Conservation (phyloP, 2,888 invertebrate genomes). For the Ornithoptera alexandrae region DNA sequence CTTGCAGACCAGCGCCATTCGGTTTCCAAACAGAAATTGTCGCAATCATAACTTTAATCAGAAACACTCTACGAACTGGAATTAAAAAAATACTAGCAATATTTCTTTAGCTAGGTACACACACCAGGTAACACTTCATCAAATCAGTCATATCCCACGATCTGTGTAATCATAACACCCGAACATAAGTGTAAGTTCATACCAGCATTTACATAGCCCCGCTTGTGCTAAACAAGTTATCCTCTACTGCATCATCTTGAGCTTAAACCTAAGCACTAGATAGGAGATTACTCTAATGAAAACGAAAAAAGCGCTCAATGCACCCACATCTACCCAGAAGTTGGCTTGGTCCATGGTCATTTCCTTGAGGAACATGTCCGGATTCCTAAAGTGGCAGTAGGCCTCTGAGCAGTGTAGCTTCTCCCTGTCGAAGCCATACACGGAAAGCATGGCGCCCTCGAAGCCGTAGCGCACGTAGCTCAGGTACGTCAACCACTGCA, state of each 20-base stretch:
- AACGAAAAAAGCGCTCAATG: slow-evolving; percentile 89
- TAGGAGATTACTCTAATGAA: slow-evolving; percentile 88
- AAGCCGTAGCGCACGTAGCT: slow-evolving; percentile 94
- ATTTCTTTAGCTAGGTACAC: too few species aligned
- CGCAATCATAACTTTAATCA: too few species aligned
- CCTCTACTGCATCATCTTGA: slow-evolving; percentile 79
- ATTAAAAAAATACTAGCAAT: too few species aligned
- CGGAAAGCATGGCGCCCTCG: slow-evolving; percentile 94
- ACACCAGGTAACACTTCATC: too few species aligned
- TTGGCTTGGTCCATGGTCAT: slow-evolving; percentile 89
- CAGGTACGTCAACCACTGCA: slow-evolving; percentile 93
- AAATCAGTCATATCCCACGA: too few species aligned
- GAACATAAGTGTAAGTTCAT: slow-evolving; percentile 33
- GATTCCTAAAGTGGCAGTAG: slow-evolving; percentile 91
- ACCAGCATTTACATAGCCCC: slow-evolving; percentile 34
- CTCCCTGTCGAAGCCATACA: slow-evolving; percentile 92
- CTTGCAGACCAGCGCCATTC: too few species aligned
- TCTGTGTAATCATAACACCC: slow-evolving; percentile 1
- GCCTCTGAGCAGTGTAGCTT: slow-evolving; percentile 89
- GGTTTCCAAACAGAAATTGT: too few species aligned
- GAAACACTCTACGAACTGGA: too few species aligned
- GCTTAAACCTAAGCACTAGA: slow-evolving; percentile 90
- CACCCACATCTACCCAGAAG: slow-evolving; percentile 91
- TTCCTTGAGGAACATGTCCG: slow-evolving; percentile 90
- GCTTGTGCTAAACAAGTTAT: slow-evolving; percentile 38